Base-by-base conservation (phyloP, 1,140 invertebrate species). In the Cotesia vestalis region DNA sequence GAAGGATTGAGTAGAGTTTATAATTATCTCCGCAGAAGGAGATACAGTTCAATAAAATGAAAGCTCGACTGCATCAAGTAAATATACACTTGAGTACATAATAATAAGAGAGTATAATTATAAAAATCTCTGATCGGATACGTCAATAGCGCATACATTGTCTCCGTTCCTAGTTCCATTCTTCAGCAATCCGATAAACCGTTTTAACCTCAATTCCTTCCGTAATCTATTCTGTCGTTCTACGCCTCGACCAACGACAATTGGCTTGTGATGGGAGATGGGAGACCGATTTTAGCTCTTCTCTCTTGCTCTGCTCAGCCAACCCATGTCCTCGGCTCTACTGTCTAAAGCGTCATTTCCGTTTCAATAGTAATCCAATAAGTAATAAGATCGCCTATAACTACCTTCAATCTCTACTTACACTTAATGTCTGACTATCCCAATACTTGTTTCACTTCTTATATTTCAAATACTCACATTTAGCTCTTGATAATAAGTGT, bases 121-220 rank as follows among this genome's bases (percentile, higher is more conserved):
- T 3, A 20, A 9, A 59, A 11, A 59, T 59, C 14, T 59, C 27
- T 66, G 3, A 4, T 66, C 36, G 5, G 20, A 40, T 46, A 51
- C 34, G n/a, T 51, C 14, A 36, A 40, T 51, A 66, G 8, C 2
- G 38, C 20, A 46, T 52, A n/a, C 40, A 46, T 46, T 46, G 40
- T 46, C 40, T 46, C 40, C 40, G 27, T 66, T 8, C 20, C 36
- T 63, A 36, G 40, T 51, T 17, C 63, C 20, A n/a, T 52, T 17
- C 14, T 51, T 14, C 40, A 66, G 8, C 35, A 46, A 52, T 46
- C 38, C 63, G 4, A 66, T 66, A 66, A 20, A 66, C 63, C 20
- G 35, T 52, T 62, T 35, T 62, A 62, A 62, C 60, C 14, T 61
- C 60, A 61, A 61, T 66, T 66, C 35, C 46, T 27, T 40, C 34